Base-by-base conservation (phyloP, 2,888 invertebrate species). In the Microctonus aethiopoides region DNA sequence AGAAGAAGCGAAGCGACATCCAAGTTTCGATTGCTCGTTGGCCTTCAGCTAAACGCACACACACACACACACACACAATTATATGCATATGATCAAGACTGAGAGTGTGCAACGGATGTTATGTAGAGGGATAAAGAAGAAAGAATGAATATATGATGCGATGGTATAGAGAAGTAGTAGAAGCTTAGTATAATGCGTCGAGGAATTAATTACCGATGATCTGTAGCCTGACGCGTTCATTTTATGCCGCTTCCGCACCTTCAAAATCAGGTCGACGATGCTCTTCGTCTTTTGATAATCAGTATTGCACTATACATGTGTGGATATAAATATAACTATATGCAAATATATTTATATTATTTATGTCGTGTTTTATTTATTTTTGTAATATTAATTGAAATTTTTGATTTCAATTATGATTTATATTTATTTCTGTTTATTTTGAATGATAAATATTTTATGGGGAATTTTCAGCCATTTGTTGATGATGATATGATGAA, bases 131-230 rank as follows among this genome's bases (percentile, higher is more conserved):
- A n/a, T 1, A 41, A n/a, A 11, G 39, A 39, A 39, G 13, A 13
- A 4, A 39, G 39, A 1, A 39, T 36, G 13, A 39, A 34, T 51
- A 29, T n/a, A 5, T 29, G 4, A 5, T 7, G 29, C 7, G 29
- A 7, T 29, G 7, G 7, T 3, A 5, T 3, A 29, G 59, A n/a
- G 61, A 51, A 67, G 61, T 61, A 66, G 36, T n/a, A n/a, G n/a
- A n/a, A 67, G 59, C 41, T 67, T 70, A 68, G 22, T n/a, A n/a
- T 73, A 71, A 76, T 77, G 74, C 75, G 72, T 76, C 78, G 78
- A 77, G 79, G 80, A 83, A 83, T 83, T 83, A 82, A 83, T 82
- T 83, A 81, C 78, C 73, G 74, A 68, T 76, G 71, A 78, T 78
- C 75, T 74, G 75, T 73, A 74, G 76, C 51, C 7, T 39, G 41